Conservation (phyloP, 2,888 invertebrate species). For the Ariolimax columbianus region DNA sequence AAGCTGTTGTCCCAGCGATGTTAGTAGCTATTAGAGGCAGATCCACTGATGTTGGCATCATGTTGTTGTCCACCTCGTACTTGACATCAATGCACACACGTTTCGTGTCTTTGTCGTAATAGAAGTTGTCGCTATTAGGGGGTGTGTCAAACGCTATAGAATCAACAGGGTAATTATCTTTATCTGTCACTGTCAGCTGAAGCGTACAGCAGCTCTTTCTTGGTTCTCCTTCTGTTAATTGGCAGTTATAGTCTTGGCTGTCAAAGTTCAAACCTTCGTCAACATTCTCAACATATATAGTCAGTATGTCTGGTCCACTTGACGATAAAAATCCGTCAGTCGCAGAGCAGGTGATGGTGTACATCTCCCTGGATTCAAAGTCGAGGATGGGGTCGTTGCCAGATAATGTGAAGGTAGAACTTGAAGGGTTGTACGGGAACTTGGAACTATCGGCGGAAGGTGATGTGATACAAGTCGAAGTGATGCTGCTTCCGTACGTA, state of each 20-base stretch:
- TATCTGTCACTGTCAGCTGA: constrained; percentile 49
- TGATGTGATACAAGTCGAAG: constrained; percentile 32
- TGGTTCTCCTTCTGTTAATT: constrained; percentile 50
- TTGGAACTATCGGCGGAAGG: constrained; percentile 41
- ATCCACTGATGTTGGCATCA: constrained; percentile 33
- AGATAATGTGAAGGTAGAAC: constrained; percentile 17
- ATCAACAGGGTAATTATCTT: constrained; percentile 36
- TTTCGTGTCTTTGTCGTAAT: constrained; percentile 42
- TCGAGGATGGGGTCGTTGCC: constrained; percentile 51
- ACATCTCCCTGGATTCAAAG: constrained; percentile 49
- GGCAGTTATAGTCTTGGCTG: constrained; percentile 52
- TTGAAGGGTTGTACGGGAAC: constrained; percentile 35
- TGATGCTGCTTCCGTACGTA: background rate
- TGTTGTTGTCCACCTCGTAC: constrained; percentile 54
- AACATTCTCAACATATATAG: constrained; percentile 53
- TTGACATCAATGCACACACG: constrained; percentile 49
- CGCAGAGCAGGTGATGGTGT: constrained; percentile 50
- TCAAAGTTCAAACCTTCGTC: constrained; percentile 56
- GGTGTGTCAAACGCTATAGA: background rate
- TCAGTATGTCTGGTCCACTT: constrained; percentile 47
- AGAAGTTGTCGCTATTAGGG: constrained; percentile 51
- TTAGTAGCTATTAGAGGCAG: constrained; percentile 51
- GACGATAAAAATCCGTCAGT: constrained; percentile 52
- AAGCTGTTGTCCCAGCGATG: constrained; percentile 46
- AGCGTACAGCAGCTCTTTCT: constrained; percentile 35